Evolutionary conservation across 1,140 invertebrate species (phyloP).

Genomic region (Oncopodura yosiiana): DNA sequence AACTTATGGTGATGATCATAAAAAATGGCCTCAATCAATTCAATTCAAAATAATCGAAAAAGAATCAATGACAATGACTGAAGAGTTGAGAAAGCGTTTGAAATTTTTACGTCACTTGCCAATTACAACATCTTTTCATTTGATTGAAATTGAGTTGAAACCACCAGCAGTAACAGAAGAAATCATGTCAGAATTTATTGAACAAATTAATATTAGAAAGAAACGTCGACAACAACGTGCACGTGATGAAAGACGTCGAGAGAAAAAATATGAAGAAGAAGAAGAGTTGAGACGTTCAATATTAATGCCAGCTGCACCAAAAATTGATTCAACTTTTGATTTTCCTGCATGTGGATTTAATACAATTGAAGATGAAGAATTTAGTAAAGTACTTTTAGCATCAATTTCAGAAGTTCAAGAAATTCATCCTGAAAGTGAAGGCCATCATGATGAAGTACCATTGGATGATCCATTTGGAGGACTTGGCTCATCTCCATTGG

Average conservation of each 20-base stretch:
- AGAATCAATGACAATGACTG: slow-evolving; percentile 70
- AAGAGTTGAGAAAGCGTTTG: slow-evolving; percentile 63
- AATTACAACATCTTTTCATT: slow-evolving; percentile 75
- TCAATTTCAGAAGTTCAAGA: background rate
- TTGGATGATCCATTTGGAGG: background rate
- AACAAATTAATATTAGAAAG: slow-evolving; percentile 53
- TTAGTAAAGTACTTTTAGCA: slow-evolving; percentile 2
- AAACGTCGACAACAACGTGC: slow-evolving; percentile 52
- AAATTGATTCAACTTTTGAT: too few species aligned
- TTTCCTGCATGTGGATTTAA: slow-evolving; percentile 7
- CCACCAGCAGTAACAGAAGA: slow-evolving; percentile 58
- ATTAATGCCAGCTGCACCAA: too few species aligned
- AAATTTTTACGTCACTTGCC: slow-evolving; percentile 81
- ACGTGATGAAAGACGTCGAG: slow-evolving; percentile 57
- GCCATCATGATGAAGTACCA: background rate
- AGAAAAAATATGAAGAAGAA: slow-evolving; percentile 41
- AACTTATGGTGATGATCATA: slow-evolving; percentile 65
- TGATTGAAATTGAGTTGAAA: slow-evolving; percentile 73
- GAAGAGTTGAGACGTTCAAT: slow-evolving; percentile 20
- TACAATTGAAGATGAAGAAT: slow-evolving; percentile 7
- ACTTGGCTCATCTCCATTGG: background rate
- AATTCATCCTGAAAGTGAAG: too few species aligned
- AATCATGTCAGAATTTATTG: slow-evolving; percentile 43
- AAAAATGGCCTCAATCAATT: slow-evolving; percentile 63
- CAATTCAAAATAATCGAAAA: slow-evolving; percentile 66